phyloP scores from a whole-genome alignment of 2,888 invertebrate genomes.

The Eupithecia pulchellata region DNA sequence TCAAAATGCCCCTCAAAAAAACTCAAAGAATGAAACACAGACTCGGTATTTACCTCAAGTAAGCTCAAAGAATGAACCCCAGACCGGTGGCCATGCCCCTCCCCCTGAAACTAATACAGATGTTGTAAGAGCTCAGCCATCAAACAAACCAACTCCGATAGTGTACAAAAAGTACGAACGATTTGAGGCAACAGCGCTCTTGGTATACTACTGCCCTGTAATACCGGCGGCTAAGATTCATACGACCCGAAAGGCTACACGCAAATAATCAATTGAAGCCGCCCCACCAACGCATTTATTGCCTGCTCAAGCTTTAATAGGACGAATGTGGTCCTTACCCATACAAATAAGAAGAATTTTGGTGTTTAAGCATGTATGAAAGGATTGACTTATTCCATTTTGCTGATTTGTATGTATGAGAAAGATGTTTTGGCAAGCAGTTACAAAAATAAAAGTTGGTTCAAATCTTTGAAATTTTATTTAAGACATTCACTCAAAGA shows the following conservation, averaged over 20 bases:
- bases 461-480: not conserved
- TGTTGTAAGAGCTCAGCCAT: not conserved
- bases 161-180: not conserved
- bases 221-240: not conserved
- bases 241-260: not conserved
- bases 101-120: not conserved
- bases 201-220: not conserved
- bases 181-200: not conserved
- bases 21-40: not conserved
- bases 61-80: not conserved
- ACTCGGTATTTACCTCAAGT: not conserved
- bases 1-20: not conserved
- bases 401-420: not conserved
- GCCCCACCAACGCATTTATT: not conserved
- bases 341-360: not conserved
- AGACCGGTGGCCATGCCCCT: not conserved
- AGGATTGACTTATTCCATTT: not conserved
- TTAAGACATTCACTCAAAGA: not conserved
- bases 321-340: not conserved
- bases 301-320: not conserved
- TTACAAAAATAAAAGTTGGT: not conserved
- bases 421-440: not conserved
- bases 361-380: not conserved
- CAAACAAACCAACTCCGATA: constrained; percentile 1
- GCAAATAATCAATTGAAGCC: not conserved